These are phyloP conservation scores for Oceanodroma leucorhoa DNA, from an alignment of 2,797 vertebrate species.

Conservation along the genomic window DNA sequence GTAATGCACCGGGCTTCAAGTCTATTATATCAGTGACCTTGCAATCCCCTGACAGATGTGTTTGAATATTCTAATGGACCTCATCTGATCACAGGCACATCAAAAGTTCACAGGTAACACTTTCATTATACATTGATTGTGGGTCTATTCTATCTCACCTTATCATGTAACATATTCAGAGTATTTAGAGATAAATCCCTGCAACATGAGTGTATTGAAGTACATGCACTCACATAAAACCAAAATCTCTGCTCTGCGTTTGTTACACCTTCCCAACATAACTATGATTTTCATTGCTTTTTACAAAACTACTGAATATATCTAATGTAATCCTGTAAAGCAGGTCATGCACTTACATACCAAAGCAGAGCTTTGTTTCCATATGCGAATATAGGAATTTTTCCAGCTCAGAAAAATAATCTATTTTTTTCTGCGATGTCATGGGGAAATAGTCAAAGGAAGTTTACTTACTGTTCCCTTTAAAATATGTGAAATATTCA, in stretches of 20 bases:
- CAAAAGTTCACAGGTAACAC: neutral
- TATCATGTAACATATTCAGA: neutral
- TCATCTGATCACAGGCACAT: constrained; percentile 4
- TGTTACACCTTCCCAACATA: neutral
- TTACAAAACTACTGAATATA: neutral
- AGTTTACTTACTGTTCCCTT: neutral
- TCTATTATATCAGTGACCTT: neutral
- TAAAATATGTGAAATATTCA: neutral
- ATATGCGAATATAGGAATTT: neutral
- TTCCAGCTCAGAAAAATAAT: neutral
- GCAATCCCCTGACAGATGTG: neutral
- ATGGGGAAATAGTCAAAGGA: neutral
- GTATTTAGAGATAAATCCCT: neutral
- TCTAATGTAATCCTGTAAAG: neutral
- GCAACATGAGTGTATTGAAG: neutral
- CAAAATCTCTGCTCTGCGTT: neutral
- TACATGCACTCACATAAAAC: neutral
- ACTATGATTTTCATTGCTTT: neutral
- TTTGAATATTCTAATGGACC: constrained; percentile 27
- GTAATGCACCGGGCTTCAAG: neutral
- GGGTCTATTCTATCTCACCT: neutral
- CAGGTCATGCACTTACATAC: neutral
- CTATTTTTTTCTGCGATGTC: neutral
- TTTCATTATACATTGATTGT: neutral
- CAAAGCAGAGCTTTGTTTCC: neutral